These are phyloP conservation scores for Siderastrea radians DNA, from an alignment of 92 coral and sea anemone genomes.

Conservation along the genomic window DNA sequence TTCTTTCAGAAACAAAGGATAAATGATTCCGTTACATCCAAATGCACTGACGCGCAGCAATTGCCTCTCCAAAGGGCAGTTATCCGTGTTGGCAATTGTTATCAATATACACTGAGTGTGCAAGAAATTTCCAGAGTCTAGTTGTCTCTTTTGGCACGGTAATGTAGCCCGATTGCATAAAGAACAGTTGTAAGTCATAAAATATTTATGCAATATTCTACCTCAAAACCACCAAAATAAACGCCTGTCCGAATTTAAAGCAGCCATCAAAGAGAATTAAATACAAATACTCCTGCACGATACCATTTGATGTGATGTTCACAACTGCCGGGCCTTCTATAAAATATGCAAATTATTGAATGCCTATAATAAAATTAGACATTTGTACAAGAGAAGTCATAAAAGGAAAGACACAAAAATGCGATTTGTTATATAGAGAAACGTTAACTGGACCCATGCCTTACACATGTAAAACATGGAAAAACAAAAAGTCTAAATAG, in stretches of 20 bases:
- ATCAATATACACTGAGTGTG: no score
- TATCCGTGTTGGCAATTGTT: no score
- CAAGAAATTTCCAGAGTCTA: conserved; percentile 11
- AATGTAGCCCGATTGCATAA: neutral
- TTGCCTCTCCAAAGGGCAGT: neutral
- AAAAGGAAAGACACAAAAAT: no score
- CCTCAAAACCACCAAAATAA: neutral
- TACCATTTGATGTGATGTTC: neutral
- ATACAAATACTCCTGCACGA: neutral
- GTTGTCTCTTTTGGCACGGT: neutral
- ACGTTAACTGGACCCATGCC: neutral
- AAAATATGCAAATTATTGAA: no score
- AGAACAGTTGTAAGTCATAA: neutral
- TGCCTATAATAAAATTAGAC: no score
- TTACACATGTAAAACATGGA: neutral
- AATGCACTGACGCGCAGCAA: conserved; percentile 2
- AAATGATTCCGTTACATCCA: neutral
- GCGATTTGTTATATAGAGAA: no score
- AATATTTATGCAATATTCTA: conserved; percentile 1
- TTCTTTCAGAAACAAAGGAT: neutral
- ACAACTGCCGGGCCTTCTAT: no score
- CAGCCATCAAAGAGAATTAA: neutral
- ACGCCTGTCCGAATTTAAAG: no score
- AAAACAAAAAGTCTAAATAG: neutral
- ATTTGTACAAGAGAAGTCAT: no score